A percentile compares a stretch with the other conserved stretches of the same genome.
phyloP scores from a whole-genome alignment of 2,888 invertebrate species.

The Desoria tigrina region DNA sequence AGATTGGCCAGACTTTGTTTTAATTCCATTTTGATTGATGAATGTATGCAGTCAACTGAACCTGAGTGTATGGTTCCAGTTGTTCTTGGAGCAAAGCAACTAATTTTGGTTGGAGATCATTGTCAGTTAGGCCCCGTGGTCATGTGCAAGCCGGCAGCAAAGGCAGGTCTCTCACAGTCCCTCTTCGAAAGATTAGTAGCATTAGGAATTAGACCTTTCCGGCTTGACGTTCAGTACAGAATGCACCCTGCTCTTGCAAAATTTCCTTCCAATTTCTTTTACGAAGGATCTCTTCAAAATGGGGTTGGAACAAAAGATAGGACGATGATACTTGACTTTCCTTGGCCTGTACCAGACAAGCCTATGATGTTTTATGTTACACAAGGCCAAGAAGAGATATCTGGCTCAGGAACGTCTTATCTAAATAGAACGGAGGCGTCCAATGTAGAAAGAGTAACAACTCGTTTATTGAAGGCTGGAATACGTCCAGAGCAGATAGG shows the following conservation, averaged over 20 bases:
- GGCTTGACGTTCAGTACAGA: conserved; percentile 95
- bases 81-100: conserved; percentile 85
- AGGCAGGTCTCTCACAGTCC: conserved; percentile 94
- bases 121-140: conserved; percentile 98
- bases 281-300: conserved; percentile 97
- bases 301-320: conserved; percentile 93
- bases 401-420: conserved; percentile 98
- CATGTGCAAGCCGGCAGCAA: conserved; percentile 98
- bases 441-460: conserved; percentile 96
- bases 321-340: conserved; percentile 86
- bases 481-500: conserved; percentile 98
- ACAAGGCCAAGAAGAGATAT: conserved; percentile 97
- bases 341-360: conserved; percentile 94
- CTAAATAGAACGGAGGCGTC: conserved; percentile 97
- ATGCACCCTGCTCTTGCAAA: conserved; percentile 98
- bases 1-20: conserved; percentile 90
- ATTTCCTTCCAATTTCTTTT: conserved; percentile 99
- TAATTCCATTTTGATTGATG: conserved; percentile 93
- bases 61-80: conserved; percentile 99
- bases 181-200: conserved; percentile 96
- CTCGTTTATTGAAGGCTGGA: conserved; percentile 88
- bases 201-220: conserved; percentile 92
- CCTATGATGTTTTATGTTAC: conserved; percentile 99
- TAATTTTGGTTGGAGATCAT: conserved; percentile 97
- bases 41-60: conserved; percentile 79